Evolutionary conservation across 2,113 vertebrate genomes (phyloP).

Genomic region (Rhea americana): DNA sequence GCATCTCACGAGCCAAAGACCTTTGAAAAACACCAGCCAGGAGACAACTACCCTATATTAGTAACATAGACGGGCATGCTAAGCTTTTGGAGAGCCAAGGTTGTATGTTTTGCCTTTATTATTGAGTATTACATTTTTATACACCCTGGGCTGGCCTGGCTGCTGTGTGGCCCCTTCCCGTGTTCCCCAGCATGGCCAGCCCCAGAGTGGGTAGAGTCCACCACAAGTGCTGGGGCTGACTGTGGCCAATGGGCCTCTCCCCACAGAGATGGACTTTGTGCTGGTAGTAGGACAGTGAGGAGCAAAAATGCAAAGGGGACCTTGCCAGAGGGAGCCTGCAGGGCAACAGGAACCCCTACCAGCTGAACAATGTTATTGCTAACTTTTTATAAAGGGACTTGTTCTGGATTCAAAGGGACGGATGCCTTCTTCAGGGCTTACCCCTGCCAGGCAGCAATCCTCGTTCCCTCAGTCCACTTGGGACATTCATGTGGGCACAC

Average conservation of each 20-base stretch:
- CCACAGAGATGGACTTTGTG: not conserved
- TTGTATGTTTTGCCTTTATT: not conserved
- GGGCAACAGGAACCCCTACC: not conserved
- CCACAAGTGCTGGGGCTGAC: too few species aligned
- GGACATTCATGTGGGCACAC: not conserved
- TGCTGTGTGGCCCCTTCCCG: not conserved
- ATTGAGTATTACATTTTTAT: not conserved
- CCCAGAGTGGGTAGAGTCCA: too few species aligned
- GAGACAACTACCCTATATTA: not conserved
- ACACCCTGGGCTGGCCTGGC: not conserved
- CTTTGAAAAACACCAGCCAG: not conserved
- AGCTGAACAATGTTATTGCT: not conserved
- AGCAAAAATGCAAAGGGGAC: not conserved
- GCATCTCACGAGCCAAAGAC: not conserved
- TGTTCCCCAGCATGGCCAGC: not conserved
- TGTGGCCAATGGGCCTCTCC: not conserved
- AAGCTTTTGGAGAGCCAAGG: not conserved
- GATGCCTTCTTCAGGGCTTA: not conserved
- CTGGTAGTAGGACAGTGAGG: not conserved
- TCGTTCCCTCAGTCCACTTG: rapidly evolving
- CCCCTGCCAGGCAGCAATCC: not conserved
- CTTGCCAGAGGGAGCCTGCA: not conserved
- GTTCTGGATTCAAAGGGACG: not conserved
- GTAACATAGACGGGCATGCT: not conserved
- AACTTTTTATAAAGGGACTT: not conserved